Evolutionary conservation across 1,140 invertebrate genomes (phyloP), one percentile per base, ranked within the genome.

Genomic region (Zaprionus tsacasi): DNA sequence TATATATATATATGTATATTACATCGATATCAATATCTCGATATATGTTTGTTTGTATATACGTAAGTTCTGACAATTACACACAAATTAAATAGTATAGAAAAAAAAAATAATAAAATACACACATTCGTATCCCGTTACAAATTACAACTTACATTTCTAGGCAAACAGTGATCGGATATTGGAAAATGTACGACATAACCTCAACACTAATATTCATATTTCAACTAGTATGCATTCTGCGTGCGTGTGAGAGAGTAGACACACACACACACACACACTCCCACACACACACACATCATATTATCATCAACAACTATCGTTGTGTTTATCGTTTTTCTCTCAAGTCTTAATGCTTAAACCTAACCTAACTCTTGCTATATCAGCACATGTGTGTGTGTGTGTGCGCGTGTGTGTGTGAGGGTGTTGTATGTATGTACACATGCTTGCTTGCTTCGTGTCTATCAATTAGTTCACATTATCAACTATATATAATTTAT

Each of bases 171-270:
- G 81, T 81, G 81, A 85, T 85, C 58, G 70, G 79, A 83, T 83
- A 85, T 80, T 83, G 77, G 75, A 83, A 83, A 83, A 80, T 83
- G 50, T 85, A 85, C 73, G 81, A 80, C 81, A 83, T 83, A 85
- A 85, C 68, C 81, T 83, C 81, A 85, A 85, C 81, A 70, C 76
- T 77, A 68, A 82, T 85, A 73, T 73, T 61, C 45, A 67, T 67
- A 43, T 57, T 64, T 64, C 60, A 75, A 76, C 66, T 85, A 82
- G 35, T 43, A 66, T 71, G 61, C 45, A 67, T 60, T 48, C 30
- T 40, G 65, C 45, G 25, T 56, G 45, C 58, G 36, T 54, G 38
- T 11, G 45, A 48, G 66, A 65, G 64, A 55, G 35, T 36, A 21
- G 21, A 45, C 33, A 54, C 56, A 66, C 58, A 50, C 43, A 68